Conservation (phyloP, 2,888 invertebrate species). For the Acleris cristana region DNA sequence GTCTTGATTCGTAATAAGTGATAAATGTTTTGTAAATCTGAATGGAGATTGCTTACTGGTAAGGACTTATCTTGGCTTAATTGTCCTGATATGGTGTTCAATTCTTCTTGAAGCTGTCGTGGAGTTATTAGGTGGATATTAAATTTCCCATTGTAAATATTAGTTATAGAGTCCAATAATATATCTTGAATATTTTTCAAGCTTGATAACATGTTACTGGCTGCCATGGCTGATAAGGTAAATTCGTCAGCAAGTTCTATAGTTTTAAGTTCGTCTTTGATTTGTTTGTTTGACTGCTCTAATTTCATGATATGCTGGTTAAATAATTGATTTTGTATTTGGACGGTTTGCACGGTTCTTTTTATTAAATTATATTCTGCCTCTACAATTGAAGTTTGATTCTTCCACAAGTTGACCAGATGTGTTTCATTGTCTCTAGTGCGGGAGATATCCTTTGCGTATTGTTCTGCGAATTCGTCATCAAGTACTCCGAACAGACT, state of each 20-base stretch:
- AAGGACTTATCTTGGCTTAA: too few species aligned
- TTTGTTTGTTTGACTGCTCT: not conserved
- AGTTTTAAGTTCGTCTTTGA: not conserved
- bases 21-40: too few species aligned
- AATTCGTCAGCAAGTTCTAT: conserved; percentile 6
- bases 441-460: not conserved
- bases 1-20: too few species aligned
- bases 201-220: not conserved
- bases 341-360: not conserved
- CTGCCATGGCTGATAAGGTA: not conserved
- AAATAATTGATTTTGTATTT: conserved; percentile 10
- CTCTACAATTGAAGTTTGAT: conserved; percentile 8
- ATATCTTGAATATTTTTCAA: conserved; percentile 1
- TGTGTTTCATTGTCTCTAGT: conserved; percentile 2
- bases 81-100: too few species aligned
- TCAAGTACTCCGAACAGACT: conserved; percentile 12
- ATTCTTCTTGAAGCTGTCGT: too few species aligned
- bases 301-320: not conserved
- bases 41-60: too few species aligned
- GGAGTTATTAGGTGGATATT: too few species aligned
- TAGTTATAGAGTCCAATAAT: not conserved
- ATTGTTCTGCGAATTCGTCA: conserved; percentile 1
- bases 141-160: conserved; percentile 9
- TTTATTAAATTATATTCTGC: conserved; percentile 11
- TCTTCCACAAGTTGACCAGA: conserved; percentile 3